phyloP scores from a whole-genome alignment of 2,797 vertebrate genomes.

The Eutrigla gurnardus region DNA sequence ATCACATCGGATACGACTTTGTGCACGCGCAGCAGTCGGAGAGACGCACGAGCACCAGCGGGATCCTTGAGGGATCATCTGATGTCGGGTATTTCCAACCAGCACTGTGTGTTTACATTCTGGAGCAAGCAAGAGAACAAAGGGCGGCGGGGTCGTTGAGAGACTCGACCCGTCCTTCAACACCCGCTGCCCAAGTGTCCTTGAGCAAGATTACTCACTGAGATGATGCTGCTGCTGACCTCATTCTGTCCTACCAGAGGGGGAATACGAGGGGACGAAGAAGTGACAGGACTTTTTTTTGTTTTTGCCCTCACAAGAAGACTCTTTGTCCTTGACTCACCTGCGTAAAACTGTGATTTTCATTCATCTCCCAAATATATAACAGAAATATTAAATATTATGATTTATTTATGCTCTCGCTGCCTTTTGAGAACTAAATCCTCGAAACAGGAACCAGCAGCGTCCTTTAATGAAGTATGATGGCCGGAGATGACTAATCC shows the following conservation, averaged over 20 bases:
- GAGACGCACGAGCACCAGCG: constrained; percentile 14
- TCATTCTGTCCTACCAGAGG: constrained; percentile 26
- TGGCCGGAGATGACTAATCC: not conserved
- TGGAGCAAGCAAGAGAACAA: constrained; percentile 40
- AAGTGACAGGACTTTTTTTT: constrained; percentile 6
- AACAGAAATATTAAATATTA: not conserved
- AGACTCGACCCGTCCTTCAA: constrained; percentile 29
- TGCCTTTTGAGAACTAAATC: not conserved
- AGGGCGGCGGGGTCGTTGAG: constrained; percentile 20
- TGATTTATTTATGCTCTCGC: too few species aligned
- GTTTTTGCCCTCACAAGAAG: not conserved
- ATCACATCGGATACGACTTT: too few species aligned
- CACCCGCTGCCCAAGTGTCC: constrained; percentile 47
- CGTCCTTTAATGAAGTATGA: not conserved
- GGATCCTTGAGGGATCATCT: constrained; percentile 56
- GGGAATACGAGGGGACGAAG: not conserved
- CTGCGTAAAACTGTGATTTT: not conserved
- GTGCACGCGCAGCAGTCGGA: not conserved
- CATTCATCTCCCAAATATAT: not conserved
- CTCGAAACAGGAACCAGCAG: too few species aligned
- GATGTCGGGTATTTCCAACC: constrained; percentile 50
- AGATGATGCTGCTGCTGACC: constrained; percentile 45
- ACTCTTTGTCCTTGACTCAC: not conserved
- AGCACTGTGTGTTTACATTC: constrained; percentile 46
- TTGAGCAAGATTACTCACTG: constrained; percentile 40